Conservation (phyloP, 2,888 invertebrate genomes). For the Eupithecia insigniata region DNA sequence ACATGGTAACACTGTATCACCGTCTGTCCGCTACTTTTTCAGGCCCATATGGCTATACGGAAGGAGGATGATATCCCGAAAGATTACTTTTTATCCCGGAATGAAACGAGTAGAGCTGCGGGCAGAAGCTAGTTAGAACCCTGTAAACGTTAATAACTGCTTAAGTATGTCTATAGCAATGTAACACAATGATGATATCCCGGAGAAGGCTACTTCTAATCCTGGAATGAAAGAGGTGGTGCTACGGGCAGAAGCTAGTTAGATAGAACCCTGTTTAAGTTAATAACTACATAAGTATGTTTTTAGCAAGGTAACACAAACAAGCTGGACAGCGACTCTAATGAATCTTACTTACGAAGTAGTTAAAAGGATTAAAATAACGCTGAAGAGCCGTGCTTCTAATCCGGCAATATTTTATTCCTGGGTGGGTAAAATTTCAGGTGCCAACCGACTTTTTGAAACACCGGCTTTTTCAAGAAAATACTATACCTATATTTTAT, state of each 20-base stretch:
- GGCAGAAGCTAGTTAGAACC: background rate
- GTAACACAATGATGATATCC: conserved; percentile 20
- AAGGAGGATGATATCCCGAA: no score
- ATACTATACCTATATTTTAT: no score
- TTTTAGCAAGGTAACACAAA: conserved; percentile 30
- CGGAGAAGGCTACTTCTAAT: no score
- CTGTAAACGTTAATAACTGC: background rate
- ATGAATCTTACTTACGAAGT: conserved; percentile 50
- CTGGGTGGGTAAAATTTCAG: conserved; percentile 20
- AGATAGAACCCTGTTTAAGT: background rate
- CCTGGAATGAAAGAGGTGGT: no score
- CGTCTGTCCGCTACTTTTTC: no score
- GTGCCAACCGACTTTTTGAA: background rate
- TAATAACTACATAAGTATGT: background rate
- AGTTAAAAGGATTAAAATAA: conserved; percentile 52
- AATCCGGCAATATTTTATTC: conserved; percentile 59
- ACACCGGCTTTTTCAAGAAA: background rate
- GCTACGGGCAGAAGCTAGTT: background rate
- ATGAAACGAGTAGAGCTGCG: background rate
- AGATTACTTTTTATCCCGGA: no score
- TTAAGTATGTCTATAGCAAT: conserved; percentile 12
- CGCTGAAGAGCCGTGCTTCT: conserved; percentile 38
- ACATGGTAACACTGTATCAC: background rate
- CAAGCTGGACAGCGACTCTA: conserved; percentile 36
- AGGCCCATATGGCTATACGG: no score